A percentile compares a stretch with the other conserved stretches of the same genome.
Evolutionary conservation across 1,140 invertebrate species (phyloP).

Genomic region (Prorops nasuta): DNA sequence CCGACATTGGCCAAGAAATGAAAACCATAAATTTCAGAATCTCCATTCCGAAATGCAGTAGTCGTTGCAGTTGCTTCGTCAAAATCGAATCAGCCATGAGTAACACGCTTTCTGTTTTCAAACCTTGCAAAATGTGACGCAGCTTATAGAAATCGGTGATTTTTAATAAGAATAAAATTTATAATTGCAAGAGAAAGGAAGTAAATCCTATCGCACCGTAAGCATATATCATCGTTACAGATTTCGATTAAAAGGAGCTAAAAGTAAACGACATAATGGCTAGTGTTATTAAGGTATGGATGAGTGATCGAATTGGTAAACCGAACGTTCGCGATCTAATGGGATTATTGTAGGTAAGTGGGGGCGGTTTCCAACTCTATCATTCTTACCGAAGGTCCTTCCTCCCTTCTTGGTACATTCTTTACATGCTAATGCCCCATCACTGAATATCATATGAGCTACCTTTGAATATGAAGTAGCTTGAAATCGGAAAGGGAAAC

Average conservation of each 20-base stretch:
- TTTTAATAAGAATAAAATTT: too few species aligned
- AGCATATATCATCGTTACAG: neutral
- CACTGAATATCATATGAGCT: slow-evolving; percentile 29
- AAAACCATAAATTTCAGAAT: slow-evolving; percentile 35
- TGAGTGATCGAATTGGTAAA: neutral
- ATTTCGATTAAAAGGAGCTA: too few species aligned
- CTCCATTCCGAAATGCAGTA: slow-evolving; percentile 15
- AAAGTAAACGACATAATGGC: too few species aligned
- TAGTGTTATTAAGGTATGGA: neutral
- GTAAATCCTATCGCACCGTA: neutral
- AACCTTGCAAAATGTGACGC: too few species aligned
- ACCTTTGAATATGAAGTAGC: slow-evolving; percentile 33
- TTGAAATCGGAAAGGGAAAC: slow-evolving; percentile 31
- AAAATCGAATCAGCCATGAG: slow-evolving; percentile 23
- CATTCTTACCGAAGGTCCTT: too few species aligned
- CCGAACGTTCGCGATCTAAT: slow-evolving; percentile 11
- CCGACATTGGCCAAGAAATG: slow-evolving; percentile 27
- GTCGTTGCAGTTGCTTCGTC: slow-evolving; percentile 16
- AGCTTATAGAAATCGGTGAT: too few species aligned
- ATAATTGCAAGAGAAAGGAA: too few species aligned
- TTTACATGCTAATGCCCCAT: slow-evolving; percentile 32
- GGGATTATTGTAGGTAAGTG: slow-evolving; percentile 18
- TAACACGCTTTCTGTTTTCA: too few species aligned
- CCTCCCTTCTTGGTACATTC: slow-evolving; percentile 21
- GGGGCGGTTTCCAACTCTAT: slow-evolving; percentile 1